Percentiles rank a stretch among this genome's conserved stretches.
These are phyloP conservation scores for Elachura formosa DNA, from an alignment of 2,113 vertebrate genomes.

Conservation along the genomic window DNA sequence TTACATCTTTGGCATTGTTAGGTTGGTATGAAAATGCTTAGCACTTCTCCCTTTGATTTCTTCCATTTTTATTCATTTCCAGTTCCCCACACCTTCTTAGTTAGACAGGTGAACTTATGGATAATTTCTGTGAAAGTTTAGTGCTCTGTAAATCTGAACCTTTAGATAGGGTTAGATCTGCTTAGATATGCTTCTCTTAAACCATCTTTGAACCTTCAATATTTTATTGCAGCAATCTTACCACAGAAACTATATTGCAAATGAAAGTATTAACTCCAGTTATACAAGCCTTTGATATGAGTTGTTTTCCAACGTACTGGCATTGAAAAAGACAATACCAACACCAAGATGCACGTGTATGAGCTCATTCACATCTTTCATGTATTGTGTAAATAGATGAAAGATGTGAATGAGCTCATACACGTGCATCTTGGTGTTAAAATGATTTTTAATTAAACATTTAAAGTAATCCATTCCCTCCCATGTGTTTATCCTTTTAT, in stretches of 20 bases:
- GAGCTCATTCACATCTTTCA: neutral
- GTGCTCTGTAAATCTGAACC: neutral
- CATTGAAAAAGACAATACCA: neutral
- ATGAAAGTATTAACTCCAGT: neutral
- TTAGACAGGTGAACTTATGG: neutral
- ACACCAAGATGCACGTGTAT: neutral
- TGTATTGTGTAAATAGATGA: neutral
- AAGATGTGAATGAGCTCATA: too few relatives aligned
- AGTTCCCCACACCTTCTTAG: neutral
- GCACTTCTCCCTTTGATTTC: neutral
- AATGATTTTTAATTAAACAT: slow-evolving; percentile 10
- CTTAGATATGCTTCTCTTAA: neutral
- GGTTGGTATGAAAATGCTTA: neutral
- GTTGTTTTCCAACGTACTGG: neutral
- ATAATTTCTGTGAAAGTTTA: neutral
- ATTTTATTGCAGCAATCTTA: neutral
- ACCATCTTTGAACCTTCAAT: neutral
- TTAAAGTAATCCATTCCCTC: neutral
- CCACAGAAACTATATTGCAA: neutral
- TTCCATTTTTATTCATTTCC: neutral
- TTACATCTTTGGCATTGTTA: neutral
- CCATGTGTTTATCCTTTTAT: neutral
- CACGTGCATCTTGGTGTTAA: too few relatives aligned
- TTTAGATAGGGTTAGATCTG: neutral
- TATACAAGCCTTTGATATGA: neutral